These are phyloP conservation scores for Hypsopygia costalis DNA, from an alignment of 2,888 invertebrate species.

Conservation along the genomic window DNA sequence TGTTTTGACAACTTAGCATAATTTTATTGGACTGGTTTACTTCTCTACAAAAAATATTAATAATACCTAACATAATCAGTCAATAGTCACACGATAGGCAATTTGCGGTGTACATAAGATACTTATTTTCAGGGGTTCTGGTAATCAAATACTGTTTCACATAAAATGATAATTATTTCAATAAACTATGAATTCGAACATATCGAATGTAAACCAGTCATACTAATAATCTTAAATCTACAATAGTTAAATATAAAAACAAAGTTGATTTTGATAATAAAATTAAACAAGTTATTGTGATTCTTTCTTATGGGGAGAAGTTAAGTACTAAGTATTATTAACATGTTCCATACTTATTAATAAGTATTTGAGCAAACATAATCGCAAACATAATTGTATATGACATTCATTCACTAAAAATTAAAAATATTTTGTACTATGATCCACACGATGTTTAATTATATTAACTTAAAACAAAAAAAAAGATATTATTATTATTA, in stretches of 20 bases:
- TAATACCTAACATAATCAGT: conserved; percentile 14
- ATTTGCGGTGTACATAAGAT: too few species aligned
- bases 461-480: conserved; percentile 8
- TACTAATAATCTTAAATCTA: conserved; percentile 12
- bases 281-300: background rate
- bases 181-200: too few species aligned
- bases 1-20: too few species aligned
- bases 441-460: conserved; percentile 4
- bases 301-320: conserved; percentile 6
- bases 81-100: conserved; percentile 9
- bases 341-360: conserved; percentile 32
- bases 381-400: conserved; percentile 26
- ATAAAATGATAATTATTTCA: too few species aligned
- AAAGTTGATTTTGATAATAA: background rate
- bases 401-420: conserved; percentile 12
- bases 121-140: too few species aligned
- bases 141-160: too few species aligned
- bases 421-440: conserved; percentile 18
- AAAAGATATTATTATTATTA: conserved; percentile 7
- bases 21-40: background rate
- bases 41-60: background rate
- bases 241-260: background rate
- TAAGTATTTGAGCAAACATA: conserved; percentile 47
- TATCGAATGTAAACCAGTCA: conserved; percentile 3
- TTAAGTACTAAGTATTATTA: conserved; percentile 27